phyloP scores from a whole-genome alignment of 2,113 vertebrate genomes.

The Emydura subglobosa region DNA sequence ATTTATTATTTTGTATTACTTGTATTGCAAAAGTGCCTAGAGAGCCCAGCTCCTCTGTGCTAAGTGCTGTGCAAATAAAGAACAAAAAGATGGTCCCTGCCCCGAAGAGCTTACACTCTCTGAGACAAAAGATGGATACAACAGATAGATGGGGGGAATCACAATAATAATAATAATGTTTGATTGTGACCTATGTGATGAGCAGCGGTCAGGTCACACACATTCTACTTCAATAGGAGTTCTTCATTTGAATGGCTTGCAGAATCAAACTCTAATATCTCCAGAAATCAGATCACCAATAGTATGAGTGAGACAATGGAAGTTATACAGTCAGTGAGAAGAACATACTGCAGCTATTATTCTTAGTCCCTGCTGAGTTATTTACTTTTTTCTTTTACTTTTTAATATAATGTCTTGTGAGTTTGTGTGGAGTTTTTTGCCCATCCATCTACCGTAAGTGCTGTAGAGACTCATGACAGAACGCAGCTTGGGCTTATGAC shows the following conservation, averaged over 20 bases:
- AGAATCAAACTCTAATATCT: constrained; percentile 16
- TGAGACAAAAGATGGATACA: neutral
- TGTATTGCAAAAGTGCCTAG: neutral
- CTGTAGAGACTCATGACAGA: neutral
- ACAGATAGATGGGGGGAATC: neutral
- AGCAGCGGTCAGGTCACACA: neutral
- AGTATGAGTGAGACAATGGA: neutral
- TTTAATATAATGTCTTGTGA: constrained; percentile 47
- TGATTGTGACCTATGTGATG: neutral
- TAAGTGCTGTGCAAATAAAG: neutral
- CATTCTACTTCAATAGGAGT: neutral
- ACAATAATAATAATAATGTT: neutral
- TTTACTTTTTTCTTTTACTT: constrained; percentile 58
- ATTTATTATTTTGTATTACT: neutral
- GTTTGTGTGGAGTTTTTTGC: neutral
- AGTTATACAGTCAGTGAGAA: constrained; percentile 32
- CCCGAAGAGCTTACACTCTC: neutral
- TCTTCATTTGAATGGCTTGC: neutral
- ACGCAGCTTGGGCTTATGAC: neutral
- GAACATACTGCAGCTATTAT: neutral
- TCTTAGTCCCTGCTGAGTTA: neutral
- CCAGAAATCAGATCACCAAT: constrained; percentile 1
- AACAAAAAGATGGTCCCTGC: neutral
- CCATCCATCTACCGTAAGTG: neutral
- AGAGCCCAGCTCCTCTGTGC: neutral